Evolutionary conservation across 2,113 vertebrate species (phyloP).

Genomic region (Scortum barcoo): DNA sequence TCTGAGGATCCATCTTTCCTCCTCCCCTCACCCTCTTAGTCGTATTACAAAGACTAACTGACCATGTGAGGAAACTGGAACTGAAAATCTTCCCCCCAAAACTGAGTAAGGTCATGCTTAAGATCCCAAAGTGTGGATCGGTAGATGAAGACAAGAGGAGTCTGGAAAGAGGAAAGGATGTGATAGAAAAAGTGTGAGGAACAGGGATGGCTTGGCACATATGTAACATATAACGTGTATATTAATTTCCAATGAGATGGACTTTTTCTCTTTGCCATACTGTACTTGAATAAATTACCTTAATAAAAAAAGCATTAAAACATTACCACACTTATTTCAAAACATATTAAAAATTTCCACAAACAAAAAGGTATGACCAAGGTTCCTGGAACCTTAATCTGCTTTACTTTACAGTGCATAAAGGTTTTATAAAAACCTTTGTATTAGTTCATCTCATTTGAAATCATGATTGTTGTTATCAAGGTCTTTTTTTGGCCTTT

Average conservation of each 20-base stretch:
- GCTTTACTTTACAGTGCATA: background rate
- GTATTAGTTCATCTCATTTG: background rate
- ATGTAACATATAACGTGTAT: background rate
- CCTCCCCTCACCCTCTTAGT: slow-evolving; percentile 57
- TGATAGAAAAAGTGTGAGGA: slow-evolving; percentile 5
- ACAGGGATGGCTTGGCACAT: background rate
- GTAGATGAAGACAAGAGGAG: slow-evolving; percentile 4
- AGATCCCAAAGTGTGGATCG: slow-evolving; percentile 8
- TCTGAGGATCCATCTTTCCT: slow-evolving; percentile 73
- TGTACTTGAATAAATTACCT: no score
- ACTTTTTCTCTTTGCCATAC: no score
- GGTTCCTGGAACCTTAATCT: no score
- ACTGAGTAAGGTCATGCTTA: background rate
- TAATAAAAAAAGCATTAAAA: no score
- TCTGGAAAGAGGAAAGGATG: slow-evolving; percentile 12
- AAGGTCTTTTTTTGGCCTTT: background rate
- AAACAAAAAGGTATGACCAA: no score
- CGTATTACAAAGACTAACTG: slow-evolving; percentile 69
- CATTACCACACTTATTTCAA: background rate
- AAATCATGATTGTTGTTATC: background rate
- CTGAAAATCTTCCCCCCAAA: slow-evolving; percentile 5
- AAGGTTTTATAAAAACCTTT: background rate
- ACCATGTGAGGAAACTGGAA: slow-evolving; percentile 28
- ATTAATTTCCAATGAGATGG: background rate
- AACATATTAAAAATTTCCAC: background rate